Conservation (phyloP, 2,797 vertebrate genomes). For the Adelosebastes latens region DNA sequence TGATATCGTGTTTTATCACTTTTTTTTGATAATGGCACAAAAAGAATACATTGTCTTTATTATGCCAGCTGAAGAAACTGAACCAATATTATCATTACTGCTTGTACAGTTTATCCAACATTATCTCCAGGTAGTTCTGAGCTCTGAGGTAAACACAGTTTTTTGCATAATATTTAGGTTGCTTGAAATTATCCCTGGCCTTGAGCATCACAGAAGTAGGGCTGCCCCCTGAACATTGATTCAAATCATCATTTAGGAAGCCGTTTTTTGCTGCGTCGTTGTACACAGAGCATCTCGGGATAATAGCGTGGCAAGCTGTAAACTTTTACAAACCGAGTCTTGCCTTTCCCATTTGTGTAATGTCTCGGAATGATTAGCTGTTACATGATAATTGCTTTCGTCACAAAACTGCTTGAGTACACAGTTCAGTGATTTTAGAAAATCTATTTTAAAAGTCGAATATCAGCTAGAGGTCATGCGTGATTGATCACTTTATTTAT, state of each 20-base stretch:
- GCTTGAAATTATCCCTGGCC: not conserved
- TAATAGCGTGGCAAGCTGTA: not conserved
- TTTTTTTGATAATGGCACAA: not conserved
- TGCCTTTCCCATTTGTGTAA: too few relatives aligned
- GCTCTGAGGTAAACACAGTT: not conserved
- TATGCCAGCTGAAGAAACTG: not conserved
- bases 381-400: too few relatives aligned
- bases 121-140: not conserved
- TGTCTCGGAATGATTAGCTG: too few relatives aligned
- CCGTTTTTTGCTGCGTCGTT: not conserved
- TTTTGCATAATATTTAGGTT: not conserved
- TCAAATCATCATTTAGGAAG: not conserved
- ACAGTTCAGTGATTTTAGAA: not conserved
- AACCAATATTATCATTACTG: not conserved
- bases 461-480: not conserved
- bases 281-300: not conserved
- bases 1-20: not conserved
- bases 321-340: not conserved
- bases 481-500: not conserved
- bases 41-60: not conserved
- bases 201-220: not conserved
- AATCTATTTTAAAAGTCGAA: conserved; percentile 9
- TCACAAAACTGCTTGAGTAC: not conserved
- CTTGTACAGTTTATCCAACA: not conserved
- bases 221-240: not conserved